Conservation (phyloP, 2,113 vertebrate species). For the Xiphophorus maculatus region DNA sequence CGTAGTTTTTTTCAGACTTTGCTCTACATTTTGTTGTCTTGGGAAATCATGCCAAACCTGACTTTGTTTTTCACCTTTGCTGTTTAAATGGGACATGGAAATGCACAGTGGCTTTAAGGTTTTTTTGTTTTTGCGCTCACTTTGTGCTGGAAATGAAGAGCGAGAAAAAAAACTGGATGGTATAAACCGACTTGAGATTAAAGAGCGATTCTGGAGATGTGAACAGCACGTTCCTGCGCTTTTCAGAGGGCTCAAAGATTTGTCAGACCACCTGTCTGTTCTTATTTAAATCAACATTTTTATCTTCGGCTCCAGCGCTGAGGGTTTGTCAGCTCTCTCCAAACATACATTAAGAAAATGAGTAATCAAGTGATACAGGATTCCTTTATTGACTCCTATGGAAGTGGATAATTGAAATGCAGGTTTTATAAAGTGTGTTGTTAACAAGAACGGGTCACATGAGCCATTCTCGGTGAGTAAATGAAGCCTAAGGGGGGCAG, state of each 20-base stretch:
- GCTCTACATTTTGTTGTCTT: conserved; percentile 49
- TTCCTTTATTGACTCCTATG: conserved; percentile 41
- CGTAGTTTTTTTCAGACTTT: conserved; percentile 39
- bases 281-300: conserved; percentile 32
- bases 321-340: conserved; percentile 26
- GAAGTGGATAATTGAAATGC: conserved; percentile 62
- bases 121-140: conserved; percentile 23
- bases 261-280: conserved; percentile 27
- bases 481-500: conserved; percentile 65
- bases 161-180: not conserved
- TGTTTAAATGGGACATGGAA: conserved; percentile 59
- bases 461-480: conserved; percentile 64
- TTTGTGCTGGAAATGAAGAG: conserved; percentile 17
- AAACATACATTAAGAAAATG: conserved; percentile 32
- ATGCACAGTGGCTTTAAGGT: conserved; percentile 49
- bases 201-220: conserved; percentile 13
- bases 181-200: conserved; percentile 30
- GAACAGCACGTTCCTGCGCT: conserved; percentile 22
- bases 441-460: conserved; percentile 66
- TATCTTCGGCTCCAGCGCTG: not conserved
- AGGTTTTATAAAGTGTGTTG: conserved; percentile 53
- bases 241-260: conserved; percentile 23
- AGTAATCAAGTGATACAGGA: conserved; percentile 36
- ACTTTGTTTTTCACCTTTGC: conserved; percentile 64
- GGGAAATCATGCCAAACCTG: conserved; percentile 63